Percentiles rank a stretch among this genome's conserved stretches.
Evolutionary conservation across 2,113 vertebrate genomes (phyloP).

Genomic region (Mandrillus leucophaeus): DNA sequence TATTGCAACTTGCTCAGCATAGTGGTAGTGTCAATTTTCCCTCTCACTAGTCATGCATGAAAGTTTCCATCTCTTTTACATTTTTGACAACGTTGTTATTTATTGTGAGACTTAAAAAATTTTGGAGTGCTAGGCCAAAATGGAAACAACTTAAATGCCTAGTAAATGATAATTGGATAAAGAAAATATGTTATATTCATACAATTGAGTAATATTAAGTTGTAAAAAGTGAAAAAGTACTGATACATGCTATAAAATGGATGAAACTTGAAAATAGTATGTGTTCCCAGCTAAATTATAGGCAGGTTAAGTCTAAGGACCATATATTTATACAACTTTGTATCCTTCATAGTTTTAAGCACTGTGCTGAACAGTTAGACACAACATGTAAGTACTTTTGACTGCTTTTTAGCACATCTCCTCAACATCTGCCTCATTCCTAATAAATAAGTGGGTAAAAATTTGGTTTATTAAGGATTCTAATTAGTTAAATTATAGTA

Average conservation of each 20-base stretch:
- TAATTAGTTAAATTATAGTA: background rate
- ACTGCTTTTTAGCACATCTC: conserved; percentile 24
- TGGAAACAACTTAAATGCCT: background rate
- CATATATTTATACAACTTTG: background rate
- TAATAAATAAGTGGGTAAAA: background rate
- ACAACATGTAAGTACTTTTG: background rate
- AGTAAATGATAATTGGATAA: background rate
- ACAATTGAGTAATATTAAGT: background rate
- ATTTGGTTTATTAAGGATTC: conserved; percentile 23
- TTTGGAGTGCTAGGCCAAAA: background rate
- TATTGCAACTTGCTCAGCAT: background rate
- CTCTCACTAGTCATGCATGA: background rate
- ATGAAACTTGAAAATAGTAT: background rate
- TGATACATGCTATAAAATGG: background rate
- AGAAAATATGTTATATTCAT: background rate
- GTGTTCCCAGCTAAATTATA: conserved; percentile 4
- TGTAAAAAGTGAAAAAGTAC: background rate
- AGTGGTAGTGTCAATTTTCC: background rate
- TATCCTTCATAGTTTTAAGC: background rate
- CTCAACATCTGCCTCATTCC: background rate
- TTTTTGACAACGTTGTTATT: background rate
- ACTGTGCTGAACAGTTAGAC: background rate
- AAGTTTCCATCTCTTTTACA: background rate
- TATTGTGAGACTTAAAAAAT: background rate
- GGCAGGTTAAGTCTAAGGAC: background rate